phyloP scores from a whole-genome alignment of 2,113 vertebrate species.

The Stercorarius parasiticus region DNA sequence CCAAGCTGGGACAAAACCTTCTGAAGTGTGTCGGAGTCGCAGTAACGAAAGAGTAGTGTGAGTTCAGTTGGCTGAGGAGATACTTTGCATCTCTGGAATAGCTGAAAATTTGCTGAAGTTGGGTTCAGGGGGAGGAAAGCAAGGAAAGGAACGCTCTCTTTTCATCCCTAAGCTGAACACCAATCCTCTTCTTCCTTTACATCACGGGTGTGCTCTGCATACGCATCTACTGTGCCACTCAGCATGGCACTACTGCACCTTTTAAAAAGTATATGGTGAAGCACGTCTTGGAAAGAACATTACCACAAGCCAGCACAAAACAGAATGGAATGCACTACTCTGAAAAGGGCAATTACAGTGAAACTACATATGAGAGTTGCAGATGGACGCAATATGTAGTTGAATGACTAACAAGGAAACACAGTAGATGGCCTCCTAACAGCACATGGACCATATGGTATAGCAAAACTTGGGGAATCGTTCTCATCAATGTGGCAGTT shows the following conservation, averaged over 20 bases:
- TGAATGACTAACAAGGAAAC: conserved; percentile 67
- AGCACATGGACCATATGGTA: conserved; percentile 54
- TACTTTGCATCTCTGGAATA: neutral
- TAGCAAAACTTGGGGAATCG: conserved; percentile 30
- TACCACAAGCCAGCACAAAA: neutral
- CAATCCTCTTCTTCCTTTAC: neutral
- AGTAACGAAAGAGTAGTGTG: neutral
- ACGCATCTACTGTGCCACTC: neutral
- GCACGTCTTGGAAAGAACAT: neutral
- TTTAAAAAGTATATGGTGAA: neutral
- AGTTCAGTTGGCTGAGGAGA: neutral
- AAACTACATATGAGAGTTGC: conserved; percentile 47
- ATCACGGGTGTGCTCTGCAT: accelerated
- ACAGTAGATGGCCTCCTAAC: conserved; percentile 53
- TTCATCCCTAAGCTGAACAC: neutral
- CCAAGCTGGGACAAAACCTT: neutral
- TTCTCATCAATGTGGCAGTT: conserved; percentile 53
- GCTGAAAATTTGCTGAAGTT: neutral
- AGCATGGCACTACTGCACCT: neutral
- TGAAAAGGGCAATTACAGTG: conserved; percentile 59
- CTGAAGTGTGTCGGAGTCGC: neutral
- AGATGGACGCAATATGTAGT: conserved; percentile 63
- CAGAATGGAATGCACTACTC: conserved; percentile 14
- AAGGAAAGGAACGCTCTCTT: neutral
- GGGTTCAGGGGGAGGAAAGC: neutral